A percentile compares a stretch with the other conserved stretches of the same genome.
These are phyloP conservation scores for Alca torda DNA, from an alignment of 2,797 vertebrate genomes.

Conservation along the genomic window DNA sequence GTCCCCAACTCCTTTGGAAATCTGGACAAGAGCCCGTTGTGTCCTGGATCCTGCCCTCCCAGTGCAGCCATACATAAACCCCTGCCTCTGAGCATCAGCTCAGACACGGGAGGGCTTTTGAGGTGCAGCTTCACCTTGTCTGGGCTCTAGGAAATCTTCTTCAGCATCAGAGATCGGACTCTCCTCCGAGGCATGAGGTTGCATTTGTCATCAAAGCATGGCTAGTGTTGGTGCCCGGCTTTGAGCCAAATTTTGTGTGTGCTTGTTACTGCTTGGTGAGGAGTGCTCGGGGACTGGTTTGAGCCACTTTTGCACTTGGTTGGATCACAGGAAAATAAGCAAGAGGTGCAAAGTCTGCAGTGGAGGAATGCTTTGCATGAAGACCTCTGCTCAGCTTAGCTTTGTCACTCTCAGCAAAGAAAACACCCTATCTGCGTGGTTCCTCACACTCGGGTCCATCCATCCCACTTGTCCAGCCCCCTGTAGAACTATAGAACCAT, in stretches of 20 bases:
- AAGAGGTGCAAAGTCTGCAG: not conserved
- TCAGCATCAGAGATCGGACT: not conserved
- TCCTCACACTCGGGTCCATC: not conserved
- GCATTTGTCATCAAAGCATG: not conserved
- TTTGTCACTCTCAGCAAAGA: not conserved
- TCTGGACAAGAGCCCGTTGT: not conserved
- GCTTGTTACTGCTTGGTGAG: not conserved
- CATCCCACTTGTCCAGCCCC: not conserved
- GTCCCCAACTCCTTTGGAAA: not conserved
- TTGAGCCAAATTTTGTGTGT: not conserved
- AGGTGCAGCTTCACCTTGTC: not conserved
- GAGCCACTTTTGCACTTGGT: not conserved
- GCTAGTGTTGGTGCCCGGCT: not conserved
- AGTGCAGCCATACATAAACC: not conserved
- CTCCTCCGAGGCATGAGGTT: not conserved
- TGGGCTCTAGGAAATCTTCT: not conserved
- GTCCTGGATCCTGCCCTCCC: not conserved
- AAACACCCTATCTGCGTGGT: not conserved
- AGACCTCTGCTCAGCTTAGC: not conserved
- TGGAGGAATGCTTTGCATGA: not conserved
- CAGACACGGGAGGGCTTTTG: not conserved
- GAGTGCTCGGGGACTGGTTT: not conserved
- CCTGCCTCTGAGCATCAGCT: not conserved
- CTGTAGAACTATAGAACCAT: not conserved
- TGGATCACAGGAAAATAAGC: not conserved